Base-by-base conservation (phyloP, 1,140 invertebrate genomes). In the Grapholita molesta region DNA sequence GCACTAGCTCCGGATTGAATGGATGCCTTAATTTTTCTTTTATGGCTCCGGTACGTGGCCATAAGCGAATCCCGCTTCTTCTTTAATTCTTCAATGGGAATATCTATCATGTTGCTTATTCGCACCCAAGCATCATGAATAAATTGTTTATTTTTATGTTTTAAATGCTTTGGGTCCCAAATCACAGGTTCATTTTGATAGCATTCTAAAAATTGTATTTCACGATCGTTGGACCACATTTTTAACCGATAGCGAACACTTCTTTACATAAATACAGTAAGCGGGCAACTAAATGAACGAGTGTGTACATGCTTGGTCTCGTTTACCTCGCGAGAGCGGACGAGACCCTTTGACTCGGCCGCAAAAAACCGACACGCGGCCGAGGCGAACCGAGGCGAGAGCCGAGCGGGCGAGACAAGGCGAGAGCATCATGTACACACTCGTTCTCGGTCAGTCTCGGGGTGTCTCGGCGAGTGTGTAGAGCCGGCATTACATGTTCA, bases 1-100 rank as follows among this genome's bases (percentile, higher is more conserved):
- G 33, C 61, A 66, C 73, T 72, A 66, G 72, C 71, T 69, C 76
- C 80, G 32, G 73, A 74, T 55, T 61, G 70, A 8, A 72, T 69
- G n/a, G 71, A 78, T 52, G 42, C 53, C 38, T 64, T 69, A 64
- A 65, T 61, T 69, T 64, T 64, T 48, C 42, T 64, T 69, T 64
- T 69, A 38, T 64, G 64, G 32, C 57, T 25, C 42, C 67, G 61
- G 21, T 69, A 69, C 38, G 32, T 70, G 64, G 69, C 61, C 64
- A 69, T 64, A 64, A 64, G 55, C 61, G 69, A 70, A 33, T 33
- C 32, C 32, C 64, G 28, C 65, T 70, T 70, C 18, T 70, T 65
- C 61, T 69, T 52, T 65, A 42, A 64, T 24, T 70, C 69, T 57
- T 68, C 53, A 68, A 68, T 55, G 25, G 68, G 68, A 52, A 70